Base-by-base conservation (phyloP, 2,888 invertebrate species). In the Mechanitis mazaeus region DNA sequence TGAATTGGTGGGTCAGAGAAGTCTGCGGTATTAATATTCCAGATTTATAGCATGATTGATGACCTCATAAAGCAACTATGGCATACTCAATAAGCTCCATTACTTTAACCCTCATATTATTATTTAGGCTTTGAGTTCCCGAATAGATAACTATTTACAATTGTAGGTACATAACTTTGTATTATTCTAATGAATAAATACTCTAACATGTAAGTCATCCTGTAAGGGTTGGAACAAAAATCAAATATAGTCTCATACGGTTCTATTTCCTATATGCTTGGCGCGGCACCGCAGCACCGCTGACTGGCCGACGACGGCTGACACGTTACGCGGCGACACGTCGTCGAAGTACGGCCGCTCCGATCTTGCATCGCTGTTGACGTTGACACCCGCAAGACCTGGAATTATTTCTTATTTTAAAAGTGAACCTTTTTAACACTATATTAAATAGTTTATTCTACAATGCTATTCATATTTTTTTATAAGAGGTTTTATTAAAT, bases 271-370 rank as follows among this genome's bases (percentile, higher is more conserved):
- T 73, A 95, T 95, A 83, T 96, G 95, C 79, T 96, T 96, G 56
- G 96, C 96, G 60, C 95, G 92, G 83, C 96, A 96, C 76, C 94
- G 93, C 69, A 96, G 91, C 71, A 95, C 91, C 31, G 95, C 94
- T 2, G 94, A 93, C 83, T 96, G 96, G 3, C 96, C 96, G 45
- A 96, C 95, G 60, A 96, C 94, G 20, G 95, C 93, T 1, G 96
- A 94, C 68, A 96, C 93, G 85, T 96, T 96, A 68, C 95, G 91
- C 0, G 95, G 94, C 4, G 94, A 94, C 66, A 95, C 93, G 82
- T 96, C 96, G 80, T 96, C 96, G 81, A 96, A 96, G 84, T 94
- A 95, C 3, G 96, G 96, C 74, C 93, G 91, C 75, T 94, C 94
- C 58, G 90, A 88, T 31, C 90, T 78, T 64, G 79, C 74, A 66